Evolutionary conservation across 2,113 vertebrate species (phyloP).

Genomic region (Chaetops frenatus): DNA sequence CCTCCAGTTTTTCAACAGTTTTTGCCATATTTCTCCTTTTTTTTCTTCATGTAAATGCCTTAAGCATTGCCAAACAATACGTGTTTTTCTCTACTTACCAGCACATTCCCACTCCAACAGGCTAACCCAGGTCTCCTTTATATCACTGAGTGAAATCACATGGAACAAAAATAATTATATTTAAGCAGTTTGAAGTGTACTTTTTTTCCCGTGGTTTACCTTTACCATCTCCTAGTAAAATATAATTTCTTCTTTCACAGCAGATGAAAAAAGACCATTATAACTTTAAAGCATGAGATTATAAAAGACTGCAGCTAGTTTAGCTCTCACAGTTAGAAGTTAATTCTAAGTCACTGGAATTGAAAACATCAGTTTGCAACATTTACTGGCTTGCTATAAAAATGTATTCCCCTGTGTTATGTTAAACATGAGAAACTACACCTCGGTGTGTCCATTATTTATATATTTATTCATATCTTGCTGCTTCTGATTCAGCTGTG

Average conservation of each 20-base stretch:
- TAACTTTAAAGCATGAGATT: conserved; percentile 55
- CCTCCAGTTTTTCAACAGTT: neutral
- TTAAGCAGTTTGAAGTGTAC: conserved; percentile 39
- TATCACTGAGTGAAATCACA: conserved; percentile 38
- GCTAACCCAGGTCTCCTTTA: neutral
- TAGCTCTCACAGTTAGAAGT: conserved; percentile 72
- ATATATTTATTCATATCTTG: conserved; percentile 68
- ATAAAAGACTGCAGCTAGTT: conserved; percentile 69
- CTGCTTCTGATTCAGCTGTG: conserved; percentile 65
- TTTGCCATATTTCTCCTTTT: neutral
- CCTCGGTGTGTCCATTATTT: conserved; percentile 63
- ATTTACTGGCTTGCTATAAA: conserved; percentile 79
- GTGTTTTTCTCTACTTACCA: neutral
- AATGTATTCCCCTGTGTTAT: conserved; percentile 71
- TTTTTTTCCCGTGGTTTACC: conserved; percentile 64
- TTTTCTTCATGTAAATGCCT: neutral
- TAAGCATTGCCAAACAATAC: neutral
- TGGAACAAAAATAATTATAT: conserved; percentile 62
- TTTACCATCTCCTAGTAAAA: conserved; percentile 65
- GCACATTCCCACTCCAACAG: neutral
- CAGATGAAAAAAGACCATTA: conserved; percentile 62
- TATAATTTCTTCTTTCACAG: conserved; percentile 65
- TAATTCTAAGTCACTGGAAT: conserved; percentile 77
- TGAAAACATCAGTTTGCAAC: conserved; percentile 81
- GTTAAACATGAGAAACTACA: conserved; percentile 71